Evolutionary conservation across 2,888 invertebrate genomes (phyloP).

Genomic region (Boloria euphrosyne): DNA sequence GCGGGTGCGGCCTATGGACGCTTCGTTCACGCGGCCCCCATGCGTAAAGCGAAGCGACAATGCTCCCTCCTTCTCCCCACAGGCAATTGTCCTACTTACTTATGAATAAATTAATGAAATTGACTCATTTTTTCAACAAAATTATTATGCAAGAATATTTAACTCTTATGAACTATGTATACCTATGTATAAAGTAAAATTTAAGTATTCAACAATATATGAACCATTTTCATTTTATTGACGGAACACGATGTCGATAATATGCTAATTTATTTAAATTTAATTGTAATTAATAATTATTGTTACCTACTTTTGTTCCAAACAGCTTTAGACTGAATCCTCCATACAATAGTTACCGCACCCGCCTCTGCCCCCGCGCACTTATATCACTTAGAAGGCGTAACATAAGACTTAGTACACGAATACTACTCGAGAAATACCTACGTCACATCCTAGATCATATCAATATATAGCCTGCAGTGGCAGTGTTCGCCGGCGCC

Average conservation of each 20-base stretch:
- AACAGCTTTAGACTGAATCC: neutral
- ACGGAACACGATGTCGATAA: too few species aligned
- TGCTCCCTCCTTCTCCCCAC: neutral
- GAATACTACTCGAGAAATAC: constrained; percentile 80
- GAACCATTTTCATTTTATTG: too few species aligned
- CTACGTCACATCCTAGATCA: constrained; percentile 82
- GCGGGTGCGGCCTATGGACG: constrained; percentile 40
- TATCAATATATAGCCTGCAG: constrained; percentile 77
- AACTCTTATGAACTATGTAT: too few species aligned
- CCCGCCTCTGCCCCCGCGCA: constrained; percentile 38
- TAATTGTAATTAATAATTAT: neutral
- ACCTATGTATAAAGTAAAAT: too few species aligned
- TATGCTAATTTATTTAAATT: neutral
- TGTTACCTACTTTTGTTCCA: neutral
- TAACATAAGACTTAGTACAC: constrained; percentile 80
- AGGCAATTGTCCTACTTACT: constrained; percentile 6
- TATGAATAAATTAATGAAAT: neutral
- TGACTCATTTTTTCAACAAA: too few species aligned
- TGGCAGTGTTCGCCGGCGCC: constrained; percentile 62
- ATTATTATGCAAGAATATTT: too few species aligned
- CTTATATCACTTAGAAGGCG: constrained; percentile 67
- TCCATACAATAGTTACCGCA: constrained; percentile 19
- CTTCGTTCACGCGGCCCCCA: constrained; percentile 22
- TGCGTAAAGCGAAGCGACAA: constrained; percentile 31
- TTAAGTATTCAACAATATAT: too few species aligned